Percentiles rank a stretch among this genome's conserved stretches.
phyloP scores from a whole-genome alignment of 2,113 vertebrate genomes.

The Podilymbus podiceps region DNA sequence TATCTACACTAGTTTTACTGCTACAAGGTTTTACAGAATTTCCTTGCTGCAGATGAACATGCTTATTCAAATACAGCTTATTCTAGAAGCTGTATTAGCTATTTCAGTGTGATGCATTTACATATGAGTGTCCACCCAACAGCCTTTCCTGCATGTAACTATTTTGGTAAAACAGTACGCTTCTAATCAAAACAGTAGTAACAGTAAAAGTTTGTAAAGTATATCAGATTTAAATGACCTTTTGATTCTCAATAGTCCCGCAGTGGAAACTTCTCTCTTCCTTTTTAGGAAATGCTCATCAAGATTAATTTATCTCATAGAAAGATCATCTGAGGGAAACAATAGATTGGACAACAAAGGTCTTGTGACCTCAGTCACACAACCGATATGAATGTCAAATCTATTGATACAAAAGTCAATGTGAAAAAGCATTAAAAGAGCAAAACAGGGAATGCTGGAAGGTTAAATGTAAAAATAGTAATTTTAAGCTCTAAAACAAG shows the following conservation, averaged over 20 bases:
- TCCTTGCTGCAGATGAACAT: neutral
- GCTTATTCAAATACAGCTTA: neutral
- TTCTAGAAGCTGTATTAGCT: neutral
- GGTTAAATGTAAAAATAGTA: conserved; percentile 7
- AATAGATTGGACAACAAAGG: conserved; percentile 17
- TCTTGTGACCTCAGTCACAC: neutral
- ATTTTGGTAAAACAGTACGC: conserved; percentile 6
- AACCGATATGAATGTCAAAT: neutral
- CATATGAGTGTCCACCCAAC: neutral
- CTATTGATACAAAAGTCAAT: neutral
- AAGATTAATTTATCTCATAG: conserved; percentile 34
- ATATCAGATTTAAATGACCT: conserved; percentile 48
- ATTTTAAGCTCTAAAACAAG: neutral
- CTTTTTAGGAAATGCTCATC: conserved; percentile 18
- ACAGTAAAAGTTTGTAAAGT: neutral
- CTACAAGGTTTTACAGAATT: neutral
- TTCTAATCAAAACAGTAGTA: conserved; percentile 1
- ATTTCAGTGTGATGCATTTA: neutral
- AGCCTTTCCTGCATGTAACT: conserved; percentile 5
- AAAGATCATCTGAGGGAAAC: conserved; percentile 22
- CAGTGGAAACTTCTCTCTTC: conserved; percentile 34
- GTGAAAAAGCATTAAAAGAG: neutral
- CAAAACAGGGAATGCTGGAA: neutral
- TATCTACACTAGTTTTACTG: neutral
- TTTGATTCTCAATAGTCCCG: conserved; percentile 18